These are phyloP conservation scores for Hoplodrina blanda DNA, from an alignment of 2,888 invertebrate species.

Conservation along the genomic window DNA sequence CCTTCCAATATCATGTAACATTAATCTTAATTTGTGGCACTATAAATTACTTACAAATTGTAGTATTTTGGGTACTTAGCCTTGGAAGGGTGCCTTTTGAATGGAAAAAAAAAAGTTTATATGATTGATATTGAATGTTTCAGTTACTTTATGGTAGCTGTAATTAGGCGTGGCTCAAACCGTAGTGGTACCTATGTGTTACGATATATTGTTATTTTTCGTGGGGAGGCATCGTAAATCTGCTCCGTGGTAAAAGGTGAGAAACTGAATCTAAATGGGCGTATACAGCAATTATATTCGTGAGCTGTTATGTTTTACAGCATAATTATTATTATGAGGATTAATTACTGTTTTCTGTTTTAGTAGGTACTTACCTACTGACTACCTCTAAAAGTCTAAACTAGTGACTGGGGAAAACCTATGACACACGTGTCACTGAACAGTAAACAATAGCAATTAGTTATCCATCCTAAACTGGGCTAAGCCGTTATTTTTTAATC, in stretches of 20 bases:
- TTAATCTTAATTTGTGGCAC: constrained; percentile 63
- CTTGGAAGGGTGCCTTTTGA: constrained; percentile 45
- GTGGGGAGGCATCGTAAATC: constrained; percentile 37
- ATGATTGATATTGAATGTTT: constrained; percentile 42
- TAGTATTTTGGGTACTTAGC: constrained; percentile 53
- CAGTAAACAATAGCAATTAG: neutral
- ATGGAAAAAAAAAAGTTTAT: constrained; percentile 26
- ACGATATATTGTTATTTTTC: constrained; percentile 29
- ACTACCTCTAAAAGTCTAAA: neutral
- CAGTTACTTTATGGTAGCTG: constrained; percentile 33
- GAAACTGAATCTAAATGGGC: constrained; percentile 17
- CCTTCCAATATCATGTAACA: constrained; percentile 56
- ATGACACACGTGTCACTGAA: neutral
- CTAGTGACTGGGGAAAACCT: neutral
- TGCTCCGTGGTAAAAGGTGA: constrained; percentile 26
- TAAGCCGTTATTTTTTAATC: constrained; percentile 29
- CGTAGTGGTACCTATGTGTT: constrained; percentile 29
- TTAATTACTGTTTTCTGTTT: neutral
- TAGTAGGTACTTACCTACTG: neutral
- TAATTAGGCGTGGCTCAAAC: constrained; percentile 45
- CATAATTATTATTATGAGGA: constrained; percentile 13
- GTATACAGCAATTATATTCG: constrained; percentile 10
- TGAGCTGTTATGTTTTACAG: constrained; percentile 35
- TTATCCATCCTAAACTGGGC: constrained; percentile 13
- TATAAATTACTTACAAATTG: constrained; percentile 60